phyloP scores from a whole-genome alignment of 2,888 invertebrate genomes.

The Scaptomyza cyrtandrae region DNA sequence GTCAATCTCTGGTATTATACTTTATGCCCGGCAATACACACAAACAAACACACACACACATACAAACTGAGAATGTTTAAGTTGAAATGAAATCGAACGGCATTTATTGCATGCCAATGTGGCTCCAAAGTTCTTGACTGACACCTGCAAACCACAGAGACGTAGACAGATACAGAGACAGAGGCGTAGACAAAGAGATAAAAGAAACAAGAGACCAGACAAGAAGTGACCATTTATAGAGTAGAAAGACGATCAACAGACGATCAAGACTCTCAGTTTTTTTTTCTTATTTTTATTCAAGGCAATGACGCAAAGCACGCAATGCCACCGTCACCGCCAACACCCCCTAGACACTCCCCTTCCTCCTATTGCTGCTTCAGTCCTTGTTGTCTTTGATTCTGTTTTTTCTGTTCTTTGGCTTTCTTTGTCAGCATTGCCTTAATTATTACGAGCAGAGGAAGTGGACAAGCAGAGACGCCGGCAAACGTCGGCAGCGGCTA shows the following conservation, averaged over 20 bases:
- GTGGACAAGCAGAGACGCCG: slow-evolving; percentile 38
- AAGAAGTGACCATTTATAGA: slow-evolving; percentile 75
- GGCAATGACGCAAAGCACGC: slow-evolving; percentile 78
- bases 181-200: neutral
- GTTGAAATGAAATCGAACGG: slow-evolving; percentile 78
- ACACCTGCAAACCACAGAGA: slow-evolving; percentile 66
- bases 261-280: slow-evolving; percentile 53
- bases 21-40: slow-evolving; percentile 32
- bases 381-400: slow-evolving; percentile 26
- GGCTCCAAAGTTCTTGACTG: slow-evolving; percentile 82
- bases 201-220: slow-evolving; percentile 45
- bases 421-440: slow-evolving; percentile 70
- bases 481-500: slow-evolving; percentile 62
- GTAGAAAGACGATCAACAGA: slow-evolving; percentile 79
- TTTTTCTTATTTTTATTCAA: slow-evolving; percentile 25
- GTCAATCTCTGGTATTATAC: slow-evolving; percentile 62
- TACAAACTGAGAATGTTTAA: slow-evolving; percentile 44
- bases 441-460: slow-evolving; percentile 81
- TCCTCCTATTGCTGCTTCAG: neutral
- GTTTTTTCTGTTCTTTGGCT: slow-evolving; percentile 37
- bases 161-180: slow-evolving; percentile 28
- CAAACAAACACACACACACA: slow-evolving; percentile 8
- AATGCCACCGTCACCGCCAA: slow-evolving; percentile 33
- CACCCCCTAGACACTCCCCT: neutral
- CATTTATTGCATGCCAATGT: slow-evolving; percentile 82